Base-by-base conservation (phyloP, 2,888 invertebrate genomes). In the Tiliacea aurago region DNA sequence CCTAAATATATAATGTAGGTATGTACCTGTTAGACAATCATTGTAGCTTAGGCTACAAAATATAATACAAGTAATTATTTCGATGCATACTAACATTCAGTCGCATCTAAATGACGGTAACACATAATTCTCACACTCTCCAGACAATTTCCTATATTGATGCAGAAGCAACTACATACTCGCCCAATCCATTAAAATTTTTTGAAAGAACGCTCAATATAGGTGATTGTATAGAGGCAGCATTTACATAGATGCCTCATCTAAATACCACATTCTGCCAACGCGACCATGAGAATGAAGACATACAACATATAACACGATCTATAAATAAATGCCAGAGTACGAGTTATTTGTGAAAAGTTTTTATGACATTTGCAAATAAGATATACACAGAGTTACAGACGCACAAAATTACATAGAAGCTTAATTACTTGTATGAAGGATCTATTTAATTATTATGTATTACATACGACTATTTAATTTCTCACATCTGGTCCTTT, bases 281-380 rank as follows among this genome's bases (percentile, higher is more conserved):
- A 77, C 80, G 78, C 65, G 85, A 83, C 76, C 74, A 88, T 83
- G 71, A 84, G 56, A 70, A 83, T 76, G 79, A 83, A 69, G 69
- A 82, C 78, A 83, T 82, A 86, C 83, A 85, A 86, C 83, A 89
- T 85, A 83, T 84, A 86, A 70, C 85, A 86, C 82, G 83, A 87
- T 87, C 86, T 71, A 85, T 81, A 89, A 89, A 90, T 93, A 93
- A 93, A 93, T 93, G 93, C 93, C 90, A 87, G 88, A 90, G 83
- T 83, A 84, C 78, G 83, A 88, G 84, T 89, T 88, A 81, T 78
- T 84, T 76, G 78, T 84, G 79, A 85, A 80, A 79, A 28, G 47
- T 55, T 67, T 58, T 85, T 78, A 87, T 82, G 84, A 88, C 68
- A 83, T 87, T 85, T 78, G 85, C 86, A 87, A 89, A 87, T 85